Conservation (phyloP, 2,888 invertebrate genomes). For the Volucella inanis region DNA sequence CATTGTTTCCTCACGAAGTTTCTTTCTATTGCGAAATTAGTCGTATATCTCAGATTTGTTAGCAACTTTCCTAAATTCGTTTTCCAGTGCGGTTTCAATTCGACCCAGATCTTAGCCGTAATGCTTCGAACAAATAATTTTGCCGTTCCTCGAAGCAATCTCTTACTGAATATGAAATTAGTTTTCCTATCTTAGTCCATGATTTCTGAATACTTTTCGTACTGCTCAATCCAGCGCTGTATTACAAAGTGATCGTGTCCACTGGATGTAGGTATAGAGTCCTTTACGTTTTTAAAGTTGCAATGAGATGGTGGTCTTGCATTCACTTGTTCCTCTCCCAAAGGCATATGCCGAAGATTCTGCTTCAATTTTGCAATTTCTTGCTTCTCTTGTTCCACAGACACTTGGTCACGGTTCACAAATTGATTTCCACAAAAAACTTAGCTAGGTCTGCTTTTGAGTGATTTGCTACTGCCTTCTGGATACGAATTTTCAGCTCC, state of each 20-base stretch:
- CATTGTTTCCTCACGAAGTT: no score
- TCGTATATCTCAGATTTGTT: no score
- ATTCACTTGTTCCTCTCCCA: background rate
- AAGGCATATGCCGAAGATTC: background rate
- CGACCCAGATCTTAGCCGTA: no score
- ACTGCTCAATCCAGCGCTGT: background rate
- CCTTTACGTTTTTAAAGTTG: background rate
- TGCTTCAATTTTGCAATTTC: background rate
- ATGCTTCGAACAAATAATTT: no score
- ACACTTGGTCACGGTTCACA: no score
- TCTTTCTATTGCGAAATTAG: no score
- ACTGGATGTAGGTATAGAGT: background rate
- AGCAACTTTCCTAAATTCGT: no score
- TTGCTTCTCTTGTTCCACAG: background rate
- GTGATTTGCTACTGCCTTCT: constrained; percentile 1
- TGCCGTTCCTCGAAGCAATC: no score
- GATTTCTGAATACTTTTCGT: no score
- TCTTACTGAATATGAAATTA: no score
- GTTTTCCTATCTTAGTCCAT: no score
- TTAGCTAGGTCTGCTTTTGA: background rate
- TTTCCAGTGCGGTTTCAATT: no score
- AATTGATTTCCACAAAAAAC: background rate
- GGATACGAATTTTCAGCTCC: constrained; percentile 1
- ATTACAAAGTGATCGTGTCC: background rate
- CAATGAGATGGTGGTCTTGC: background rate